Evolutionary conservation across 2,113 vertebrate genomes (phyloP).

Genomic region (Rhineura floridana): DNA sequence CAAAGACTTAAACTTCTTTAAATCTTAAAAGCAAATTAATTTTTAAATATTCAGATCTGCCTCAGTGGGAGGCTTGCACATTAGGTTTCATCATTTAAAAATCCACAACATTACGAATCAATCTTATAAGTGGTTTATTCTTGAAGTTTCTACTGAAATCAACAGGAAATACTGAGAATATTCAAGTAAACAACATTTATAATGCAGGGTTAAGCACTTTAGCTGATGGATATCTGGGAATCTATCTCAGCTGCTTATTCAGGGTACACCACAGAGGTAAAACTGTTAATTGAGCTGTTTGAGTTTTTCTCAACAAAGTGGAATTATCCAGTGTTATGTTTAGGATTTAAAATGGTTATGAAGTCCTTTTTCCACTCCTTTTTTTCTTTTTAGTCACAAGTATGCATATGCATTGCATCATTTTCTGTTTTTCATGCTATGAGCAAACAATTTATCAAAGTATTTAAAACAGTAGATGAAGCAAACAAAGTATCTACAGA

Average conservation of each 20-base stretch:
- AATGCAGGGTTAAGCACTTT: background rate
- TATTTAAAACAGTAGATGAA: background rate
- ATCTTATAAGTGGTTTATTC: background rate
- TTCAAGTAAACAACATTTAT: background rate
- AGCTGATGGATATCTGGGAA: background rate
- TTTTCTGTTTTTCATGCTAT: background rate
- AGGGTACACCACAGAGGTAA: background rate
- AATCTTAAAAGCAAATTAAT: conserved; percentile 1
- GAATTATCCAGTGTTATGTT: background rate
- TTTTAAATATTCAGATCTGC: background rate
- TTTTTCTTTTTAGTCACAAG: background rate
- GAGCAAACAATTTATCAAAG: background rate
- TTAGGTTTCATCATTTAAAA: conserved; percentile 2
- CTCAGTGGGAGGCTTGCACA: conserved; percentile 23
- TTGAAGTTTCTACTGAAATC: background rate
- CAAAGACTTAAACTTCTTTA: conserved; percentile 33
- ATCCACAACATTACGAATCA: background rate
- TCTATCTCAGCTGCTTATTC: background rate
- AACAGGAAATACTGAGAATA: background rate
- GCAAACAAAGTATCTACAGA: background rate
- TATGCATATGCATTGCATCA: background rate
- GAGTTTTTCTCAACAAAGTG: background rate
- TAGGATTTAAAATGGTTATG: conserved; percentile 3
- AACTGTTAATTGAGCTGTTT: background rate
- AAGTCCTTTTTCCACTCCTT: background rate